Evolutionary conservation across 2,797 vertebrate genomes (phyloP), one percentile per base, ranked within the genome.

Genomic region (Tragelaphus oryx): DNA sequence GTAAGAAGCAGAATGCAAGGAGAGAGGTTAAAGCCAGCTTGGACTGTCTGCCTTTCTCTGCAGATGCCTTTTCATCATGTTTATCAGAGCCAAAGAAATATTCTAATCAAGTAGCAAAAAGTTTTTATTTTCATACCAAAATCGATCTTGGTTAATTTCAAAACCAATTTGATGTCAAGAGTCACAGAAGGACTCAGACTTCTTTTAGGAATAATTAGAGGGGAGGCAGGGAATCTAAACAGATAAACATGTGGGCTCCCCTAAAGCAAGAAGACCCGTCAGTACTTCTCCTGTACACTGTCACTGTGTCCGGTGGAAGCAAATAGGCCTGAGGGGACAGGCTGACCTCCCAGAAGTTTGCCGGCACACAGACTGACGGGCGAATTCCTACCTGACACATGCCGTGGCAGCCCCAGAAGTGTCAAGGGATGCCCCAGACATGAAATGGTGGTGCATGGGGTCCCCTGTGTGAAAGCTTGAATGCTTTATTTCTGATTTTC

Each of bases 51-150:
- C 41, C 37, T 46, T 85, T 80, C 68, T 96, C 16, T 68, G 57
- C 37, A 11, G 37, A 75, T 48, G 68, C 18, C 6, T 24, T 26
- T 94, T 87, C 80, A 62, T 89, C 91, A 82, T 26, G 57, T 20
- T 93, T n/a, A 87, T 46, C 37, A 79, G 91, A 87, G 60, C 28
- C 74, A 78, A 87, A 96, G 57, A 89, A 87, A 85, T 57, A 85
- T 17, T 88, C 5, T 37, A 50, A 22, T 84, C 20, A 86, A 41
- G 41, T 52, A 87, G 87, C 20, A 74, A 41, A 93, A 93, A 48
- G 4, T 55, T 55, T 75, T 83, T 81, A 74, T 78, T 79, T 96
- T 93, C 11, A 59, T 76, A 76, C 10, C 48, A 71, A 75, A 94
- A 80, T 65, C 11, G 13, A 22, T 78, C 71, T 82, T 93, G 85